Evolutionary conservation across 2,888 invertebrate species (phyloP), one percentile per base, ranked within the genome.

Genomic region (Scaptomyza cyrtandrae): DNA sequence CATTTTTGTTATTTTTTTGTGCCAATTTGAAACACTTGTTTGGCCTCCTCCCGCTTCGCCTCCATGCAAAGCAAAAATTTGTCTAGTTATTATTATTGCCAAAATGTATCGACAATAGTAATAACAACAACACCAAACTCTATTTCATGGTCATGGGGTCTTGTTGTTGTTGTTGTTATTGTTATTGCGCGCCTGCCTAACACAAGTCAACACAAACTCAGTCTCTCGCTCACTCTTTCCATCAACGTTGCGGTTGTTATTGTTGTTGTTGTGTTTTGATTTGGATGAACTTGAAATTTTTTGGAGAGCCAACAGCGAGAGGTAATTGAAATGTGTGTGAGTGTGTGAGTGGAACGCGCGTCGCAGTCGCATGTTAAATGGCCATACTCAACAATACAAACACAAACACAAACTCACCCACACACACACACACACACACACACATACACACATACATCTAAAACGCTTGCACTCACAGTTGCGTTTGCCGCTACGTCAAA

Each of bases 201-300:
- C 14, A 41, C 16, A 41, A 41, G 16, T 41, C 41, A 41, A 41
- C 41, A 24, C 37, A 49, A 3, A 45, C 49, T 29, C 68, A 11
- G 35, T 33, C 43, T 31, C 27, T 37, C 35, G 2, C 43, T 37
- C 24, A 3, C 43, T 27, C 29, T 31, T n/a, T 16, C 41, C 1
- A 19, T 10, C n/a, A 6, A 1, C 37, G 13, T 11, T 27, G 1
- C 11, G n/a, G 48, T 13, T 35, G 46, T 55, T 50, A 35, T 64
- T 62, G 50, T 55, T 63, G 55, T 48, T 68, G 43, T 78, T 70
- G 50, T 71, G 50, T n/a, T n/a, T n/a, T 50, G 61, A 65, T 66
- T 76, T 75, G 76, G 68, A 60, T 88, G 89, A 89, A 88, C 87
- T 88, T 88, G 87, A 88, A 88, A 80, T 33, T 10, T 33, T 87